Base-by-base conservation (phyloP, 2,797 vertebrate species). In the Uromys caudimaculatus region DNA sequence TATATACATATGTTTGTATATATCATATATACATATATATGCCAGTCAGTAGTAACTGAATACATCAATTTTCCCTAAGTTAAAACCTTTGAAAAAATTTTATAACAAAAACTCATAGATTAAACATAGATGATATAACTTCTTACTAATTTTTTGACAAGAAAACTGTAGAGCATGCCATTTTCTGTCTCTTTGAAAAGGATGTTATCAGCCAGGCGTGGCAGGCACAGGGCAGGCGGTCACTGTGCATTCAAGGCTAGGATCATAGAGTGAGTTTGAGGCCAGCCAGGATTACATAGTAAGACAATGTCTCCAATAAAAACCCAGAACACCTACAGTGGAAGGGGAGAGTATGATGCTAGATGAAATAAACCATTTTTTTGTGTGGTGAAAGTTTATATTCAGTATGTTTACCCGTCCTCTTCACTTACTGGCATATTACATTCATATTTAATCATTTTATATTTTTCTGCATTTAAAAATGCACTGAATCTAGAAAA, bases 71-170 rank as follows among this genome's bases (percentile, higher is more conserved):
- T 64, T 41, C 10, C 58, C 71, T 38, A 44, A 73, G 29, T 93
- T 95, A 93, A 75, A 52, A 84, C 32, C 67, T n/a, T 76, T 23
- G 83, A 38, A 84, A 93, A 16, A 1, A 14, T 88, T 88, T 91
- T 69, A 35, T 41, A 93, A 78, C 41, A 56, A 32, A 78, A 96
- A 95, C 13, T 62, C 62, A 76, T 50, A n/a, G 62, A 38, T 67
- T 24, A 81, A 87, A 91, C 82, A 4, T 12, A 89, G 16, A 54
- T 89, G 4, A 35, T n/a, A 11, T 62, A 62, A 82, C 6, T 91
- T 60, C 78, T 44, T 19, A 44, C 16, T 16, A 17, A 0, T n/a
- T 94, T 17, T 91, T 89, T 96, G 69, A 89, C 47, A 76, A 56
- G 19, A 82, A 95, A 38, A 69, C 56, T 92, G 44, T 77, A 87